phyloP scores from a whole-genome alignment of 2,113 vertebrate species.

The Eupsittula cactorum region DNA sequence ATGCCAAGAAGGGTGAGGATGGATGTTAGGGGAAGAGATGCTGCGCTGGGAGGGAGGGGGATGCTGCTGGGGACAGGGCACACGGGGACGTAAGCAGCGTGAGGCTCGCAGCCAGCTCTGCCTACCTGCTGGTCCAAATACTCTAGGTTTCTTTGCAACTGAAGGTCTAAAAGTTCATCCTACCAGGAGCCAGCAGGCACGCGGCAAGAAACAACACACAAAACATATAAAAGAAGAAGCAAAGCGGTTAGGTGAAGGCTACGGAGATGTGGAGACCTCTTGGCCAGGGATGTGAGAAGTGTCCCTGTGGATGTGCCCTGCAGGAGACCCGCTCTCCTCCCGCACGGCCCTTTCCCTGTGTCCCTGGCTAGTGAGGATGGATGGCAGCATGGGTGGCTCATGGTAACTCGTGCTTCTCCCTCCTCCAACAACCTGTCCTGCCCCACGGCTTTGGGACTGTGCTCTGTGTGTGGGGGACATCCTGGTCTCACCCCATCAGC shows the following conservation, averaged over 20 bases:
- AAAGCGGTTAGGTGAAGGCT: slow-evolving; percentile 80
- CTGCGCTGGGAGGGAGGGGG: background rate
- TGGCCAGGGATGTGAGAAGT: background rate
- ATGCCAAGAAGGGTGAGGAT: slow-evolving; percentile 56
- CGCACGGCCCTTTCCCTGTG: background rate
- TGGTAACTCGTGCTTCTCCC: background rate
- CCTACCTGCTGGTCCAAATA: slow-evolving; percentile 99
- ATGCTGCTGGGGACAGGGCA: background rate
- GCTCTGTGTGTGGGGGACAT: background rate
- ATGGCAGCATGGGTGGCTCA: background rate
- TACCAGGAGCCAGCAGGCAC: slow-evolving; percentile 81
- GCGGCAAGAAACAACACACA: slow-evolving; percentile 76
- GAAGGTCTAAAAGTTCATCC: slow-evolving; percentile 98
- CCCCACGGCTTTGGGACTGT: rapidly evolving
- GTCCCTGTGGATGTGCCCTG: background rate
- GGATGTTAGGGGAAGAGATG: slow-evolving; percentile 38
- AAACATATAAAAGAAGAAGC: slow-evolving; percentile 77
- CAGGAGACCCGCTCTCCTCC: background rate
- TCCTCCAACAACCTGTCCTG: background rate
- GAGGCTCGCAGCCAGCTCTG: slow-evolving; percentile 73
- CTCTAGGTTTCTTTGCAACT: slow-evolving; percentile 98
- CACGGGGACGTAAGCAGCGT: background rate
- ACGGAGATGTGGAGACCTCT: slow-evolving; percentile 5
- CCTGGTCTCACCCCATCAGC: background rate
- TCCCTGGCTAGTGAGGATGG: background rate